Evolutionary conservation across 1,140 invertebrate species (phyloP), one percentile per base, ranked within the genome.

Genomic region (Drosophila seguyi): DNA sequence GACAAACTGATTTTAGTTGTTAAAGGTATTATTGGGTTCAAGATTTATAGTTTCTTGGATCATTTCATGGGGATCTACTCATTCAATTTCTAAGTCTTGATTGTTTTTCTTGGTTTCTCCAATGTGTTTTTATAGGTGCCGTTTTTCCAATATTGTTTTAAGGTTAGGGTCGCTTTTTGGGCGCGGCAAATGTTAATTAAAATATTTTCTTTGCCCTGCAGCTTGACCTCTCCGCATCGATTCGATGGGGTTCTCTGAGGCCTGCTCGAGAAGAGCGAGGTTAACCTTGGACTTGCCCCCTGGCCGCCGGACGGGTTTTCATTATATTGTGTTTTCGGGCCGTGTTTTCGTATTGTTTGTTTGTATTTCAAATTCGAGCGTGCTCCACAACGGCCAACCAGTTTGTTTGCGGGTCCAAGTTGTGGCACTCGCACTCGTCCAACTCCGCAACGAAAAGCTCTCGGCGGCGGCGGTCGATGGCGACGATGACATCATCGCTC

Each of bases 201-300:
- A 88, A 84, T 74, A 60, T 75, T 78, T 69, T 41, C 27, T 29
- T 18, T 73, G 83, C 69, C 75, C 66, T 88, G 80, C 67, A 84
- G 65, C 56, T 65, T 84, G 85, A 90, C 84, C 76, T 74, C 71
- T 63, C 58, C 29, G 41, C 63, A 62, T 55, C 22, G 44, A 61
- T 44, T 53, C 69, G 67, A 55, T 76, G 27, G 34, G 41, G 48
- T 55, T 55, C 42, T 48, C n/a, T 36, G 29, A 39, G 44, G 29
- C n/a, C 27, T 53, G 55, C 22, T 53, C 29, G 48, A 38, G 39
- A 38, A 59, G 53, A 52, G 53, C 55, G 47, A 68, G 36, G 61
- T 44, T 84, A 87, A 87, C 85, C 84, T 87, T 87, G 84, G 84
- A 88, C 76, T 81, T 90, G 85, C 80, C 76, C 60, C 59, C 63